Percentiles rank a stretch among this genome's conserved stretches.
Conservation (phyloP, 2,888 invertebrate genomes). For the Lymantria dispar region DNA sequence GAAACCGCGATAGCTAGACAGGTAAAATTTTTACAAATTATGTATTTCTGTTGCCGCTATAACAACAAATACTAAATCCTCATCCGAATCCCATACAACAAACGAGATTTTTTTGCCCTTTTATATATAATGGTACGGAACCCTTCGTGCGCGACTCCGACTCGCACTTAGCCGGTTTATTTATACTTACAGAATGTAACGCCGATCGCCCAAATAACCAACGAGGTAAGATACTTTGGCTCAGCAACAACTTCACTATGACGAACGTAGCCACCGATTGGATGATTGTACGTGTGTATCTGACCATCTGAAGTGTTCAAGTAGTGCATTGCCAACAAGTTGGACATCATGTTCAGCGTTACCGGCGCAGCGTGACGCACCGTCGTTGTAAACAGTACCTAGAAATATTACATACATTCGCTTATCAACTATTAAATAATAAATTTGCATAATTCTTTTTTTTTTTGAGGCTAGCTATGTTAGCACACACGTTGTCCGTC, state of each 20-base stretch:
- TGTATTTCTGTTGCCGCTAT: too few species aligned
- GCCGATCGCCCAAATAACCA: slow-evolving; percentile 32
- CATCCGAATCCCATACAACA: too few species aligned
- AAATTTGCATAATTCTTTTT: too few species aligned
- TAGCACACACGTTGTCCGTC: too few species aligned
- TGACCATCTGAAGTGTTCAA: slow-evolving; percentile 24
- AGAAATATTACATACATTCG: not conserved
- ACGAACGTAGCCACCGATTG: slow-evolving; percentile 23
- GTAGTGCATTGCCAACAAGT: slow-evolving; percentile 48
- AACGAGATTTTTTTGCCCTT: too few species aligned
- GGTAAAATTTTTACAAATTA: too few species aligned
- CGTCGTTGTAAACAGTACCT: slow-evolving; percentile 75
- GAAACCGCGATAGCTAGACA: too few species aligned
- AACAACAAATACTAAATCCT: too few species aligned
- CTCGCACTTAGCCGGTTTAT: too few species aligned
- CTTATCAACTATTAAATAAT: not conserved
- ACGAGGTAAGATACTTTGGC: slow-evolving; percentile 23
- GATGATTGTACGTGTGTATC: slow-evolving; percentile 45
- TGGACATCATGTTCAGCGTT: slow-evolving; percentile 73
- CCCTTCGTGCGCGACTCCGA: too few species aligned
- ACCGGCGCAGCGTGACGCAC: slow-evolving; percentile 79
- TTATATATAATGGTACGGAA: too few species aligned
- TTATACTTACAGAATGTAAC: slow-evolving; percentile 41
- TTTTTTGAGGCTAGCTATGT: too few species aligned
- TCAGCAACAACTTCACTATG: not conserved